Conservation (phyloP, 2,888 invertebrate genomes). For the Sialis fuliginosa region DNA sequence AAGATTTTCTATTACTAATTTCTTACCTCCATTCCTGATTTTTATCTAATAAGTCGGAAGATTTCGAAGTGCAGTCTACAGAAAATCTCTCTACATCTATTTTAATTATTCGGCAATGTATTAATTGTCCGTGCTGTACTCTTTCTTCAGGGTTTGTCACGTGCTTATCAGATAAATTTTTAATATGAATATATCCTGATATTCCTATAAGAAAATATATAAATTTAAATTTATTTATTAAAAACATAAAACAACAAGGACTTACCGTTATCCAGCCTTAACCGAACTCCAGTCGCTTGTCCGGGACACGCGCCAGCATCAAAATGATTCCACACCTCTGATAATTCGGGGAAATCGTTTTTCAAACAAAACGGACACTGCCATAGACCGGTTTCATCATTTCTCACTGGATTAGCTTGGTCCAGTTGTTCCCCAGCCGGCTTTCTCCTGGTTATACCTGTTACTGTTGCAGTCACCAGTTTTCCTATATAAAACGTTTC, state of each 20-base stretch:
- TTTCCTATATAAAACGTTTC: slow-evolving; percentile 83
- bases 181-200: slow-evolving; percentile 83
- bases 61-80: slow-evolving; percentile 83
- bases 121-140: slow-evolving; percentile 66
- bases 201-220: slow-evolving; percentile 21
- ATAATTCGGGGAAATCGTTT: slow-evolving; percentile 88
- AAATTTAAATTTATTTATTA: neutral
- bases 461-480: slow-evolving; percentile 65
- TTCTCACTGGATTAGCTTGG: slow-evolving; percentile 87
- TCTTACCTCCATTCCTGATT: slow-evolving; percentile 71
- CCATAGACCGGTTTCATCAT: slow-evolving; percentile 90
- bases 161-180: slow-evolving; percentile 83
- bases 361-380: slow-evolving; percentile 95
- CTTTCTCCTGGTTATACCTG: slow-evolving; percentile 69
- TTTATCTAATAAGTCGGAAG: slow-evolving; percentile 80
- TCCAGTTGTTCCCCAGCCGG: slow-evolving; percentile 88
- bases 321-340: slow-evolving; percentile 98
- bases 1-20: neutral
- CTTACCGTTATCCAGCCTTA: slow-evolving; percentile 65
- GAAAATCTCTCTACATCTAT: slow-evolving; percentile 90
- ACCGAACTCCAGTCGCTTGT: slow-evolving; percentile 79
- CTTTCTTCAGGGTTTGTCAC: slow-evolving; percentile 87
- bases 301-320: slow-evolving; percentile 93
- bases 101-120: slow-evolving; percentile 81
- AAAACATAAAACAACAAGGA: neutral